Base-by-base conservation (phyloP, 92 coral and sea anemone genomes). In the Umimayanthus chanpuru region DNA sequence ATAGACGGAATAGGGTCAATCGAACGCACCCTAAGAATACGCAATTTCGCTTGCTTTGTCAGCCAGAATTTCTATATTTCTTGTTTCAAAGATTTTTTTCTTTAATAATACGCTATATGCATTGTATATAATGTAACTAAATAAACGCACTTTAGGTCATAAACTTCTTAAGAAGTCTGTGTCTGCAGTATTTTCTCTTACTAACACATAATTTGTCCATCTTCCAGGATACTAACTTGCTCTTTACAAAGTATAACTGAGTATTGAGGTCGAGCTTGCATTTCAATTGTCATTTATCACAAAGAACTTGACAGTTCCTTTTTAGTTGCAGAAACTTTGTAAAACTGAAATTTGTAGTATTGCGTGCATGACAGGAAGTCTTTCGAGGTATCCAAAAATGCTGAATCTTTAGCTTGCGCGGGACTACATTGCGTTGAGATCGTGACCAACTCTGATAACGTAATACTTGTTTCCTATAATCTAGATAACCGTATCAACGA, bases 301-400 rank as follows among this genome's bases (percentile, higher is more conserved):
- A 32, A 25, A 55, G 43, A 18, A 38, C 14, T 5, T 9, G 39
- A 20, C 38, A 9, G 21, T 53, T 38, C 3, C 25, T 12, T 78
- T 49, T 4, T 47, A 30, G 25, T 56, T 9, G 41, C 28, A 56
- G 49, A 53, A 80, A 0, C 21, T 53, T 50, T 49, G 61, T 15
- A 40, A 79, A 50, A 77, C 65, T 79, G 53, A 53, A n/a, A 50
- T 6, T 53, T 53, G 58, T 26, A 28, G 84, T 55, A 80, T 80
- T 56, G 84, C 84, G 49, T 39, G 23, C 68, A 61, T 16, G 16
- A 25, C 47, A 80, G 84, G 70, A 56, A 80, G 84, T 39, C 44
- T 18, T 82, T 68, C 40, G 61, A 25, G 64, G 66, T 28, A 41
- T 10, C 78, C 78, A 70, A 71, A 68, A 82, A 67, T 47, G 76